Conservation (phyloP, 2,888 invertebrate species). For the Pandemis cinnamomeana region DNA sequence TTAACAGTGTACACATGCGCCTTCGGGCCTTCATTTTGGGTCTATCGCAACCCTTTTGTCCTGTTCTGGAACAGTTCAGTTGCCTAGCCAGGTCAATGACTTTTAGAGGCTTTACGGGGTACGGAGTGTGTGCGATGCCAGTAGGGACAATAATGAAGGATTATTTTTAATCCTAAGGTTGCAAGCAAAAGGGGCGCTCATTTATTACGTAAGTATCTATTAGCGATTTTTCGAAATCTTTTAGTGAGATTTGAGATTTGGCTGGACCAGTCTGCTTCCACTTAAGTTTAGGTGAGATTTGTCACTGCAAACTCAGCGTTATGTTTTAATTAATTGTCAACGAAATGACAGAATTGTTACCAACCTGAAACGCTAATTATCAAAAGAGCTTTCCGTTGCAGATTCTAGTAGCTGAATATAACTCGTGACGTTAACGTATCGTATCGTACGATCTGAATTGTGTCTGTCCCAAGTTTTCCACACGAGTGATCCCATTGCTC, state of each 20-base stretch:
- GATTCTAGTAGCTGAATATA: background rate
- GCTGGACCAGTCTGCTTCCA: too few species aligned
- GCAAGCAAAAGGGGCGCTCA: too few species aligned
- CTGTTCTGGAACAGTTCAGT: slow-evolving; percentile 23
- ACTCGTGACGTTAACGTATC: background rate
- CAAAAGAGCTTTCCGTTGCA: background rate
- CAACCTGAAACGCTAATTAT: background rate
- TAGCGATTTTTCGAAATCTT: too few species aligned
- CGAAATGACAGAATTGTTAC: too few species aligned
- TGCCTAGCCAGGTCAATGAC: slow-evolving; percentile 27
- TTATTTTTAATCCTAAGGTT: too few species aligned
- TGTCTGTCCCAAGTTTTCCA: slow-evolving; percentile 23
- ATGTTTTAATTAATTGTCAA: too few species aligned
- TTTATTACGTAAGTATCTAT: too few species aligned
- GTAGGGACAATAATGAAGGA: background rate
- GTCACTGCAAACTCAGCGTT: too few species aligned
- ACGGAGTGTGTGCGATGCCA: background rate
- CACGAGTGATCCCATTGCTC: slow-evolving; percentile 23
- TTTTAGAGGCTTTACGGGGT: slow-evolving; percentile 8
- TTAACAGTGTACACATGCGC: too few species aligned
- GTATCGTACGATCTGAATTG: slow-evolving; percentile 10
- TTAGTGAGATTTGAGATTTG: too few species aligned
- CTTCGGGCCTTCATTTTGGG: slow-evolving; percentile 14
- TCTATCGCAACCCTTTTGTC: slow-evolving; percentile 24
- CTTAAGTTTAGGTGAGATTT: too few species aligned